Conservation (phyloP, 2,888 invertebrate genomes). For the Slavum lentiscoides region DNA sequence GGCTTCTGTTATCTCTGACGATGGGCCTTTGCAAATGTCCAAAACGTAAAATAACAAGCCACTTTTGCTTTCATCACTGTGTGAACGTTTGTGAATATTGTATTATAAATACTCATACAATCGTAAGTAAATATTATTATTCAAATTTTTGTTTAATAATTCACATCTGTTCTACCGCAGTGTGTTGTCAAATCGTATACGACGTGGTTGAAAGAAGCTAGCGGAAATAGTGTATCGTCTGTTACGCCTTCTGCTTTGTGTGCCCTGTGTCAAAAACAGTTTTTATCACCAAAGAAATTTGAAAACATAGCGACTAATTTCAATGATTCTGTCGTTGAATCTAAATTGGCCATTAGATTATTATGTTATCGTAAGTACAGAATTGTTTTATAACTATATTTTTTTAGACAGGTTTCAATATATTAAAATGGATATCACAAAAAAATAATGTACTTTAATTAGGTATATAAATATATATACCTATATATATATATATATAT, state of each 20-base stretch:
- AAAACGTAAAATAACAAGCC: slow-evolving; percentile 93
- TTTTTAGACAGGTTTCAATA: too few species aligned
- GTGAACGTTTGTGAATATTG: slow-evolving; percentile 99
- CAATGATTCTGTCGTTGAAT: background rate
- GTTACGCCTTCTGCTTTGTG: slow-evolving; percentile 19
- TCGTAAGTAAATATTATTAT: slow-evolving; percentile 65
- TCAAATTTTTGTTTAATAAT: background rate
- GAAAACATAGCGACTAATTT: background rate
- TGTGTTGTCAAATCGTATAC: slow-evolving; percentile 37
- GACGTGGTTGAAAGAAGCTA: slow-evolving; percentile 35
- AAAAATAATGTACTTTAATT: too few species aligned
- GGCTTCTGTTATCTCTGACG: background rate
- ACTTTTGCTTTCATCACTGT: slow-evolving; percentile 98
- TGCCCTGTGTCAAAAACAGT: slow-evolving; percentile 43
- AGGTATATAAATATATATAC: too few species aligned
- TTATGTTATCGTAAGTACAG: slow-evolving; percentile 41
- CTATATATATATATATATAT: too few species aligned
- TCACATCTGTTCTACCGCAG: background rate
- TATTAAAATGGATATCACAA: too few species aligned
- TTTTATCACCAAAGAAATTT: slow-evolving; percentile 5
- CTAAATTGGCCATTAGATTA: slow-evolving; percentile 12
- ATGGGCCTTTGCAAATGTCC: slow-evolving; percentile 99
- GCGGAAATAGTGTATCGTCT: background rate
- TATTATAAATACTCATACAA: slow-evolving; percentile 93
- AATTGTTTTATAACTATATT: background rate